Percentiles rank a stretch among this genome's conserved stretches.
Conservation (phyloP, 2,888 invertebrate species). For the Stratiomys singularior region DNA sequence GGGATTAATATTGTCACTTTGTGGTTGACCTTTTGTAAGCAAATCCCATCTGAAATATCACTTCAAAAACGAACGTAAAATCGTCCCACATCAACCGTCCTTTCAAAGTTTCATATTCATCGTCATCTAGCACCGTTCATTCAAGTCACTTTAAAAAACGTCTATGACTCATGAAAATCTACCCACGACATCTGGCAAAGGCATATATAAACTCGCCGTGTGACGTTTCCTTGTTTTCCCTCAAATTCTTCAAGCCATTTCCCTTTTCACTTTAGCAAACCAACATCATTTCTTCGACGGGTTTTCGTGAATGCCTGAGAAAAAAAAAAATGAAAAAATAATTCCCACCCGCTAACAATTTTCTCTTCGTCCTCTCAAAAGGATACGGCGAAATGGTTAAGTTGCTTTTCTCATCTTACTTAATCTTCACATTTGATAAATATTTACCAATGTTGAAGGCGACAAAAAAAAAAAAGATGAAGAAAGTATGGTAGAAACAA, state of each 20-base stretch:
- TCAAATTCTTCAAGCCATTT: conserved; percentile 13
- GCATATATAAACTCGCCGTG: not conserved
- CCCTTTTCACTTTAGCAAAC: not conserved
- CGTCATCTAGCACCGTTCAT: too few species aligned
- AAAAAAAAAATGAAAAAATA: too few species aligned
- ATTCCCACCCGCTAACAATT: too few species aligned
- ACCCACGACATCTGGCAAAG: not conserved
- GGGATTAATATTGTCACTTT: not conserved
- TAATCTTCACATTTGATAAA: conserved; percentile 37
- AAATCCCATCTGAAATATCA: conserved; percentile 10
- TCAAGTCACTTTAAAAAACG: not conserved
- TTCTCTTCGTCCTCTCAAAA: not conserved
- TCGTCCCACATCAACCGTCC: too few species aligned
- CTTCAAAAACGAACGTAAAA: not conserved
- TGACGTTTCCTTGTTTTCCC: not conserved
- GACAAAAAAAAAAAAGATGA: too few species aligned
- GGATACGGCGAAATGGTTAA: conserved; percentile 10
- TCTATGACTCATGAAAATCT: not conserved
- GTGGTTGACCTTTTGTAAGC: conserved; percentile 8
- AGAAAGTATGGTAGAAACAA: too few species aligned
- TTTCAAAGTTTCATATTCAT: too few species aligned
- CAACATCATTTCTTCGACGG: not conserved
- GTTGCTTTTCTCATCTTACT: conserved; percentile 22
- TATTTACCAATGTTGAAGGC: conserved; percentile 26
- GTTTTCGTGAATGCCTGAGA: too few species aligned